Percentiles rank a stretch among this genome's conserved stretches.
These are phyloP conservation scores for Myioborus miniatus DNA, from an alignment of 2,797 vertebrate species.

Conservation along the genomic window DNA sequence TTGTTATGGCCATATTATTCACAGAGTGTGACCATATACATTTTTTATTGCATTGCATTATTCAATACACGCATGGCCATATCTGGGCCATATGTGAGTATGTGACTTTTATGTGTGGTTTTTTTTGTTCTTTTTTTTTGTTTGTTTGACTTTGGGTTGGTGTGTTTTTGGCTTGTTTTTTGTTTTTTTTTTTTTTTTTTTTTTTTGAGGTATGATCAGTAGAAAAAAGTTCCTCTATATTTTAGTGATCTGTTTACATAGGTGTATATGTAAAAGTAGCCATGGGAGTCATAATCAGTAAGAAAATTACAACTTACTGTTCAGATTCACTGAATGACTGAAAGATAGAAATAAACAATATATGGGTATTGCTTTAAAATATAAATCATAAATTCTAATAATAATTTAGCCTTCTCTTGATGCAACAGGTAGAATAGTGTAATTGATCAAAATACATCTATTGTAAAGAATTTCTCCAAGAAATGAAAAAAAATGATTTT, in stretches of 20 bases:
- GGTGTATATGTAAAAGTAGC: background rate
- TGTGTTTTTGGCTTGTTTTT: no score
- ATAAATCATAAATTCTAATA: background rate
- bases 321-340: background rate
- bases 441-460: background rate
- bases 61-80: background rate
- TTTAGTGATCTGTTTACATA: background rate
- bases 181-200: no score
- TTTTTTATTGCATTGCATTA: background rate
- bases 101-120: background rate
- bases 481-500: fast-evolving
- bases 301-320: background rate
- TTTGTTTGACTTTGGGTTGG: no score
- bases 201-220: background rate
- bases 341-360: background rate
- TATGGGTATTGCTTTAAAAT: background rate
- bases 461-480: background rate
- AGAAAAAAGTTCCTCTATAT: background rate
- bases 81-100: background rate
- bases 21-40: background rate
- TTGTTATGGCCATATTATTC: background rate
- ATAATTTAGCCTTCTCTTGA: background rate
- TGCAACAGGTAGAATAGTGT: background rate
- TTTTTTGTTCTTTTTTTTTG: no score
- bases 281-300: background rate